A percentile compares a stretch with the other conserved stretches of the same genome.
These are phyloP conservation scores for Pomacea maculata DNA, from an alignment of 1,140 invertebrate genomes.

Conservation along the genomic window DNA sequence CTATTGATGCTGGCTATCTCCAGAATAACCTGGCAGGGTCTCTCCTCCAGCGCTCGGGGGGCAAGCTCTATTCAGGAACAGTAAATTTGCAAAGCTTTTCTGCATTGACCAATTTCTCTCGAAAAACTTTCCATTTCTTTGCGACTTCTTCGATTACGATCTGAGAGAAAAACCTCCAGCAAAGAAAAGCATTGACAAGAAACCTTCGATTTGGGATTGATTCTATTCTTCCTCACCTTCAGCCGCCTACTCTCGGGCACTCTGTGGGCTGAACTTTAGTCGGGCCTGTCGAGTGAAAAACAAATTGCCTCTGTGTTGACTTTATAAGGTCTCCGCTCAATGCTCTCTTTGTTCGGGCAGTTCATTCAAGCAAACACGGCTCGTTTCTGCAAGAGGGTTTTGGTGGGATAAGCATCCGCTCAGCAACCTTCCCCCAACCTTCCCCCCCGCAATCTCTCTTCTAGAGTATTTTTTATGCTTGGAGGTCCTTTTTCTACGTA, in stretches of 20 bases:
- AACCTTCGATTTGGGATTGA: conserved; percentile 1
- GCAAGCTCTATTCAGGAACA: neutral
- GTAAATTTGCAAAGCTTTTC: conserved; percentile 13
- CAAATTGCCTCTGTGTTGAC: conserved; percentile 5
- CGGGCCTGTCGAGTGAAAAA: conserved; percentile 8
- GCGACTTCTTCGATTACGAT: neutral
- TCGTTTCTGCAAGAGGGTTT: too few relatives aligned
- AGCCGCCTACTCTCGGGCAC: neutral
- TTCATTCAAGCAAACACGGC: neutral
- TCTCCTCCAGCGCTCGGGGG: too few relatives aligned
- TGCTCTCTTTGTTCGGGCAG: neutral
- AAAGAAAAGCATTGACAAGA: neutral
- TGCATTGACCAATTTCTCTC: conserved; percentile 1
- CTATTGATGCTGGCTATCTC: too few relatives aligned
- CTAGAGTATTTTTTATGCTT: too few relatives aligned
- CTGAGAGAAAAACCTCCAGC: neutral
- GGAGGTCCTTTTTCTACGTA: too few relatives aligned
- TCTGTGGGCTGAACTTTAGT: neutral
- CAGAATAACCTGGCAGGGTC: too few relatives aligned
- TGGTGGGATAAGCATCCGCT: too few relatives aligned
- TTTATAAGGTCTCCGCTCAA: conserved; percentile 1
- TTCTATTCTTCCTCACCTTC: neutral
- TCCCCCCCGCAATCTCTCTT: too few relatives aligned
- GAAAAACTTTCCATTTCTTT: neutral
- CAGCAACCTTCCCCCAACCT: too few relatives aligned